Evolutionary conservation across 2,888 invertebrate genomes (phyloP).

Genomic region (Papilio elwesi): DNA sequence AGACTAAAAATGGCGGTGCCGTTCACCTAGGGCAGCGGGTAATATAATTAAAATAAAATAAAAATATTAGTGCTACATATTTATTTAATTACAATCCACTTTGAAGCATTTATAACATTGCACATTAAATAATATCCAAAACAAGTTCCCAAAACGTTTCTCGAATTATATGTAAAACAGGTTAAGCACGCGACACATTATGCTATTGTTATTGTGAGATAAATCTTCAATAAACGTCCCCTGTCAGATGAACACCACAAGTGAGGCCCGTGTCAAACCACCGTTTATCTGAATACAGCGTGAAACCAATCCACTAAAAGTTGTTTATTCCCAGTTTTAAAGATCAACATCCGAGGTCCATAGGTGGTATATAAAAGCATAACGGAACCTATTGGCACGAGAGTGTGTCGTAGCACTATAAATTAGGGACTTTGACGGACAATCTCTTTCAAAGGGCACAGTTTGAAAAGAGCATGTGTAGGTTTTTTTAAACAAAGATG

Average conservation of each 20-base stretch:
- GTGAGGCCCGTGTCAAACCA: conserved; percentile 75
- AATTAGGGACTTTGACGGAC: not conserved
- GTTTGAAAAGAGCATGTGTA: too few species aligned
- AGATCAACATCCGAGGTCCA: conserved; percentile 79
- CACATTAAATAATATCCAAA: conserved; percentile 27
- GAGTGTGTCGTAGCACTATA: not conserved
- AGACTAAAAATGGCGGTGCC: too few species aligned
- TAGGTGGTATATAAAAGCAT: conserved; percentile 66
- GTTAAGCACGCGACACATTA: conserved; percentile 68
- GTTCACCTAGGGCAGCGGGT: too few species aligned
- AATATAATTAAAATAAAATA: too few species aligned
- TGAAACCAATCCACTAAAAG: conserved; percentile 69
- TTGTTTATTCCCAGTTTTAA: conserved; percentile 66
- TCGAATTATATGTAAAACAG: conserved; percentile 54
- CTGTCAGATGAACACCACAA: conserved; percentile 69
- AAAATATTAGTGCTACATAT: too few species aligned
- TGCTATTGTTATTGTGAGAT: conserved; percentile 55
- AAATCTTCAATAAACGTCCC: conserved; percentile 62
- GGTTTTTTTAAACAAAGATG: too few species aligned
- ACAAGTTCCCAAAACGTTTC: conserved; percentile 23
- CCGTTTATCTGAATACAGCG: conserved; percentile 69
- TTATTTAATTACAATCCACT: not conserved
- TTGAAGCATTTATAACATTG: not conserved
- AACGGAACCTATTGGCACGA: conserved; percentile 50
- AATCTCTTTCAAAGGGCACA: not conserved